Conservation (phyloP, 1,140 invertebrate species). For the Diorhabda sublineata region DNA sequence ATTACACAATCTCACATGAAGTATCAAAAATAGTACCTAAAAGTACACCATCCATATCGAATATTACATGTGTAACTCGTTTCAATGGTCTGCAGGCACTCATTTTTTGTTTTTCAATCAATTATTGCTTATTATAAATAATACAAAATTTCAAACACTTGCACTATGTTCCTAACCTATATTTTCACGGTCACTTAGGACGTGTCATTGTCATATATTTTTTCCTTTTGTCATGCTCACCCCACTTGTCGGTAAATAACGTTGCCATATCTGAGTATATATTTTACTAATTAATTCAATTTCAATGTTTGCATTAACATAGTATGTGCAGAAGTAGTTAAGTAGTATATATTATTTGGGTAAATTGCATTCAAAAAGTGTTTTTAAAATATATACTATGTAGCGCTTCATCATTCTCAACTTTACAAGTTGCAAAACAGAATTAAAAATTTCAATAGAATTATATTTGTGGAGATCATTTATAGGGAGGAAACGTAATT, state of each 20-base stretch:
- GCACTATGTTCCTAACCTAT: not conserved
- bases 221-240: not conserved
- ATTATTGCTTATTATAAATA: not conserved
- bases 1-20: not conserved
- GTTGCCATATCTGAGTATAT: not conserved
- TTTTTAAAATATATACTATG: too few relatives aligned
- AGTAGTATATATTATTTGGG: too few relatives aligned
- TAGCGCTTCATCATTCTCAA: too few relatives aligned
- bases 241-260: not conserved
- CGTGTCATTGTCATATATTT: not conserved
- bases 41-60: conserved; percentile 32
- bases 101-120: conserved; percentile 8
- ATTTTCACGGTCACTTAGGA: not conserved
- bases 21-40: conserved; percentile 22
- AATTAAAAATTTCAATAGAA: too few relatives aligned
- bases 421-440: too few relatives aligned
- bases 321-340: too few relatives aligned
- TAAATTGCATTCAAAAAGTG: too few relatives aligned
- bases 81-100: conserved; percentile 19
- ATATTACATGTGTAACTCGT: conserved; percentile 29
- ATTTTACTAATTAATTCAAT: too few relatives aligned
- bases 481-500: too few relatives aligned
- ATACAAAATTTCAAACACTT: not conserved
- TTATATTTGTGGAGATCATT: too few relatives aligned
- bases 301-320: too few relatives aligned